These are phyloP conservation scores for Cavia aperea DNA, from an alignment of 2,113 vertebrate genomes.

Conservation along the genomic window DNA sequence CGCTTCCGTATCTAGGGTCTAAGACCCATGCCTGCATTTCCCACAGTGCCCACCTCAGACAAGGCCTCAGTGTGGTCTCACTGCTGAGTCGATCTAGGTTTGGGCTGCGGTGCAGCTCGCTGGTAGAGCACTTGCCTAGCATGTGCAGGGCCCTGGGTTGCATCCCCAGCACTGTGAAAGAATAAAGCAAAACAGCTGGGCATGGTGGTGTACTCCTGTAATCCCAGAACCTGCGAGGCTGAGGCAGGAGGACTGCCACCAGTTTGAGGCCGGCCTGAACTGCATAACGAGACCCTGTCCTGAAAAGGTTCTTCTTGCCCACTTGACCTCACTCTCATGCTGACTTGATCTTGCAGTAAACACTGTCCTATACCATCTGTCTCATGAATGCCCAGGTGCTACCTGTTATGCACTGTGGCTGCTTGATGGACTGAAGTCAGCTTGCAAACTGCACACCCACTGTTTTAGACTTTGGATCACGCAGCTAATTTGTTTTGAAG, in stretches of 20 bases:
- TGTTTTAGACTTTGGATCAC: background rate
- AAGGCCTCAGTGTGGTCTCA: background rate
- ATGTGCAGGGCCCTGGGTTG: background rate
- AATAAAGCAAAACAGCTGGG: background rate
- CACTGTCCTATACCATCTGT: background rate
- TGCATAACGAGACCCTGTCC: background rate
- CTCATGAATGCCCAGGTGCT: background rate
- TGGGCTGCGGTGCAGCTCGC: background rate
- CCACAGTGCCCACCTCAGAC: background rate
- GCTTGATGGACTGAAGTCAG: background rate
- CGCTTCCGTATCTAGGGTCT: background rate
- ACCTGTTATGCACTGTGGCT: background rate
- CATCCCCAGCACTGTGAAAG: background rate
- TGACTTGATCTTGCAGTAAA: background rate
- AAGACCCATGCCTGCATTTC: background rate
- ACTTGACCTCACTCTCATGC: background rate
- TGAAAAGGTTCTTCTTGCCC: background rate
- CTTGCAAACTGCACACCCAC: background rate
- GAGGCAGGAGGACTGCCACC: background rate
- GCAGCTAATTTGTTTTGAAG: background rate
- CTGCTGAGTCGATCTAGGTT: background rate
- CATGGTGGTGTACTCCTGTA: background rate
- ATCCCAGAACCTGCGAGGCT: background rate
- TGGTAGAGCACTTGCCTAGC: background rate
- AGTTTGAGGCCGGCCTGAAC: background rate